Evolutionary conservation across 2,113 vertebrate genomes (phyloP).

Genomic region (Cromileptes altivelis): DNA sequence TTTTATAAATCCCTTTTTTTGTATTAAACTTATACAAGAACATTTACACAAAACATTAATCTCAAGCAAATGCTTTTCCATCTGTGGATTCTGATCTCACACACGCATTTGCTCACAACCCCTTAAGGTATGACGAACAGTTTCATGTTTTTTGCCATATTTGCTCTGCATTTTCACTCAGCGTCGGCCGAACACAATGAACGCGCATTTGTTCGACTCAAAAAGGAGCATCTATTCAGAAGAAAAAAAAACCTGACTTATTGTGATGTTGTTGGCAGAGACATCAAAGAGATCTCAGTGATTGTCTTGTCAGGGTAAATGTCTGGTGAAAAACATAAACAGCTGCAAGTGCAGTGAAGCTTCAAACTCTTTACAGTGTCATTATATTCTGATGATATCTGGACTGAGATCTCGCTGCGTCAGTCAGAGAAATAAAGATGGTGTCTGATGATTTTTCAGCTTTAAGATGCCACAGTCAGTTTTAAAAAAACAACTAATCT

Average conservation of each 20-base stretch:
- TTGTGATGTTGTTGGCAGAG: neutral
- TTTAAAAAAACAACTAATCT: too few species aligned
- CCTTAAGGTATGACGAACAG: neutral
- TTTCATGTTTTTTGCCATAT: neutral
- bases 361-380: slow-evolving; percentile 25
- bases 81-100: slow-evolving; percentile 11
- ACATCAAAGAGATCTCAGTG: slow-evolving; percentile 21
- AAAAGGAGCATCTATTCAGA: neutral
- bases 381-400: slow-evolving; percentile 8
- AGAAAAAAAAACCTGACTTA: neutral
- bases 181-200: neutral
- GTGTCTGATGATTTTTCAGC: neutral
- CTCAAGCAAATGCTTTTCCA: slow-evolving; percentile 16
- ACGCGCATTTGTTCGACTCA: neutral
- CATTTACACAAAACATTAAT: neutral
- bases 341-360: slow-evolving; percentile 9
- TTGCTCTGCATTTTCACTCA: neutral
- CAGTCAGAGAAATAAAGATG: slow-evolving; percentile 10
- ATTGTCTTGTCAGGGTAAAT: slow-evolving; percentile 11
- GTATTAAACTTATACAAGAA: neutral
- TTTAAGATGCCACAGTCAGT: neutral
- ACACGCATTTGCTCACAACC: neutral
- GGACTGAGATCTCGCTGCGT: slow-evolving; percentile 1
- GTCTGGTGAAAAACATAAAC: slow-evolving; percentile 14
- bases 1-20: neutral